Conservation (phyloP, 2,113 vertebrate genomes). For the Oryzias javanicus region DNA sequence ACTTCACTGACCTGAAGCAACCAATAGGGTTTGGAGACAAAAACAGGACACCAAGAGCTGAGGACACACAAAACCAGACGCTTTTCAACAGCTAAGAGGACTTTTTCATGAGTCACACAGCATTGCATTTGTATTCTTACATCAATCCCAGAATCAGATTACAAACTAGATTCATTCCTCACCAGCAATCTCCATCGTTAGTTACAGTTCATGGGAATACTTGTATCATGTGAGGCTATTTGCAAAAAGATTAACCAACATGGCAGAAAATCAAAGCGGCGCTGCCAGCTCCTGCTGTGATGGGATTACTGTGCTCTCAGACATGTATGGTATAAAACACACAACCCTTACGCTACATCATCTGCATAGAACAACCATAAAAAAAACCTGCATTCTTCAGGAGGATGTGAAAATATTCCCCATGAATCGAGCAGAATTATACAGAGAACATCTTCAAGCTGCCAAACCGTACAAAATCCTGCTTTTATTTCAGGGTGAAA, state of each 20-base stretch:
- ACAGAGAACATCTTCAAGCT: not conserved
- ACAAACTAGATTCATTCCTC: no score
- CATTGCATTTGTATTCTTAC: no score
- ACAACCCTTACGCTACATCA: not conserved
- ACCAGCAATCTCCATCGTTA: not conserved
- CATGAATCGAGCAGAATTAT: not conserved
- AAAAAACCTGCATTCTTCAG: not conserved
- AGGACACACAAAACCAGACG: no score
- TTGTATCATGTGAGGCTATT: conserved; percentile 1
- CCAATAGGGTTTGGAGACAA: no score
- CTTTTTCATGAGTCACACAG: no score
- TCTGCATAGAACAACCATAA: not conserved
- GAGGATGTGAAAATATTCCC: not conserved
- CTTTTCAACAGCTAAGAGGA: no score
- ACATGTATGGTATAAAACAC: not conserved
- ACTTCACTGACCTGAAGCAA: no score
- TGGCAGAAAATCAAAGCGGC: conserved; percentile 1
- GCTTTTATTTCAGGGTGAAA: no score
- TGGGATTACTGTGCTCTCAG: not conserved
- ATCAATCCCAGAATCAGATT: no score
- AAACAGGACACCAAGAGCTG: no score
- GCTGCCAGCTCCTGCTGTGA: not conserved
- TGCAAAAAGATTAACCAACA: not conserved
- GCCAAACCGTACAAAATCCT: no score
- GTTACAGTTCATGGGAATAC: not conserved